Base-by-base conservation (phyloP, 2,113 vertebrate genomes). In the Thomomys bottae region DNA sequence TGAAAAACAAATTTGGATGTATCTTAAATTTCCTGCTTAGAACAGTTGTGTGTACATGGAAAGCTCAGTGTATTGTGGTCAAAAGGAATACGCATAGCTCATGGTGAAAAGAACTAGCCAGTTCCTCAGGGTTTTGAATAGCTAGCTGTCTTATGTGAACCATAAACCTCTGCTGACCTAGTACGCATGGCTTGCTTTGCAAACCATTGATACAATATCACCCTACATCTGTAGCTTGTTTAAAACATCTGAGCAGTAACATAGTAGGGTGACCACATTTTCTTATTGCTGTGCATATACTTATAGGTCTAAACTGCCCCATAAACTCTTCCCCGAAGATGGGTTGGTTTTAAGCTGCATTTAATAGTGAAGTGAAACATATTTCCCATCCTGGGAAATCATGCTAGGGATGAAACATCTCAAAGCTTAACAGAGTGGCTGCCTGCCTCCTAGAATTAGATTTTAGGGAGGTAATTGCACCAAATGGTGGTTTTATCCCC, bases 341-440 rank as follows among this genome's bases (percentile, higher is more conserved):
- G 92, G 49, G 63, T 95, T 81, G 32, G 68, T 88, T 96, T 96
- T 96, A 92, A 97, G 86, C 75, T 95, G 94, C 49, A 59, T 95
- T 97, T 96, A 96, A 93, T 89, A 94, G 87, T 80, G 75, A 94
- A 95, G 80, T 79, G 83, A 95, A 96, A 94, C 66, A 45, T 91
- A 93, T 93, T 95, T 93, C 75, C 90, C 38, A 64, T 86, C 67
- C 66, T 95, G 17, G 0, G 92, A 97, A 94, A 96, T 96, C 6
- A 45, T 94, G 95, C 89, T 77, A 24, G 59, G 95, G 82, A 96
- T 93, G 66, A 95, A 97, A 83, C 32, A 54, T 72, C 96, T 92
- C 36, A 21, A 93, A 95, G 90, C 84, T 94, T 80, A 89, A 75
- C 76, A 7, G 95, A 71, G 67, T 92, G 34, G 59, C 93, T 92